These are phyloP conservation scores for Tryphoninae sp. DNA, from an alignment of 2,888 invertebrate species.

Conservation along the genomic window DNA sequence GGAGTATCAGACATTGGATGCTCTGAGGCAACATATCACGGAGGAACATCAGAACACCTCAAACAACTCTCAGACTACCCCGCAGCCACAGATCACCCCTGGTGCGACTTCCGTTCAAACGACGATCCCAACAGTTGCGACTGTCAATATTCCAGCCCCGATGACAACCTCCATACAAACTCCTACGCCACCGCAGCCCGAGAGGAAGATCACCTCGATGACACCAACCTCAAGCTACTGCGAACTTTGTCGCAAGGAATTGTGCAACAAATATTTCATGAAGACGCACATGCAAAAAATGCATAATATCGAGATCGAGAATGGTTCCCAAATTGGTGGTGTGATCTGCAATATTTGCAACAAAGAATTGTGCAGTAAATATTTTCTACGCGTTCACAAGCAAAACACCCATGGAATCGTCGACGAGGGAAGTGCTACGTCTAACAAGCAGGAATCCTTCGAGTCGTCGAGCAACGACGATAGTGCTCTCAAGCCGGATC, in stretches of 20 bases:
- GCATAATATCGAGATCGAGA: constrained; percentile 97
- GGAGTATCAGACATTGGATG: constrained; percentile 85
- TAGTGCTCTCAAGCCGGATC: constrained; percentile 82
- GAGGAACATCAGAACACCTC: constrained; percentile 84
- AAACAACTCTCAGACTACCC: constrained; percentile 61
- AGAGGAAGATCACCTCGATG: constrained; percentile 84
- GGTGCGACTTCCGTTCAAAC: constrained; percentile 44
- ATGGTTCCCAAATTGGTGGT: constrained; percentile 95
- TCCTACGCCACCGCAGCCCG: constrained; percentile 76
- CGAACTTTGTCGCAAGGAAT: constrained; percentile 98
- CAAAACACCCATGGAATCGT: constrained; percentile 98
- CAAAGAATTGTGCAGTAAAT: constrained; percentile 98
- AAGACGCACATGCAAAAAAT: constrained; percentile 99
- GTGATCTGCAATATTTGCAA: constrained; percentile 99
- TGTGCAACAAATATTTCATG: constrained; percentile 99
- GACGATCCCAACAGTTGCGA: constrained; percentile 22
- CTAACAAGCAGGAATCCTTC: constrained; percentile 74
- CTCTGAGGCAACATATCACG: constrained; percentile 87
- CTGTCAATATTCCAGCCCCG: constrained; percentile 30
- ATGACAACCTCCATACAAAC: constrained; percentile 60
- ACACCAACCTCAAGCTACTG: constrained; percentile 94
- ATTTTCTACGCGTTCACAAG: constrained; percentile 98
- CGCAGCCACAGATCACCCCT: constrained; percentile 52
- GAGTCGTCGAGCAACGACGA: constrained; percentile 77
- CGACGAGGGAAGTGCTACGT: constrained; percentile 86